Conservation (phyloP, 1,140 invertebrate species). For the Hypsibius dujardini region DNA sequence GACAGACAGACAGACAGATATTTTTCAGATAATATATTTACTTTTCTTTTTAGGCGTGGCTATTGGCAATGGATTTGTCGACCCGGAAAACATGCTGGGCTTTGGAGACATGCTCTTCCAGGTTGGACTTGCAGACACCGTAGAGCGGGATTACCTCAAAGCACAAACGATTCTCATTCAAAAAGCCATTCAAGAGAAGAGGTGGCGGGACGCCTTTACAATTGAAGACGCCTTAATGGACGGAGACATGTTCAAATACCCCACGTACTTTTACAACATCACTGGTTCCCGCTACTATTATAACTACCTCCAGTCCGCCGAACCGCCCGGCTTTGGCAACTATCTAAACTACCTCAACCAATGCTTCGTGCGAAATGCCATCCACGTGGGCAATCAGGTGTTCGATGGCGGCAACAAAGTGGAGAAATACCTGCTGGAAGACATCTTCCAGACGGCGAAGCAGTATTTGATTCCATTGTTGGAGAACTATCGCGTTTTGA, state of each 20-base stretch:
- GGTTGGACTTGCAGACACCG: conserved; percentile 53
- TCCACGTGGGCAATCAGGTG: conserved; percentile 60
- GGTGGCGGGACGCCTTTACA: conserved; percentile 47
- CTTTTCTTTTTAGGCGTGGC: conserved; percentile 38
- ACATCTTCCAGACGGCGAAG: conserved; percentile 64
- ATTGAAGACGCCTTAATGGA: conserved; percentile 53
- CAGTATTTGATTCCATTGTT: conserved; percentile 25
- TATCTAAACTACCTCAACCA: conserved; percentile 32
- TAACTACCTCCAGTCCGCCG: conserved; percentile 50
- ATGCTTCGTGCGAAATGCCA: conserved; percentile 43
- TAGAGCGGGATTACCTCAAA: conserved; percentile 42
- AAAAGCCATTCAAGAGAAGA: conserved; percentile 40
- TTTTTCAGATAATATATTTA: no score
- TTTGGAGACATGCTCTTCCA: conserved; percentile 66
- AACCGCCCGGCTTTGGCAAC: conserved; percentile 34
- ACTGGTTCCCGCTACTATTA: conserved; percentile 60
- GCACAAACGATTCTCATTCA: conserved; percentile 40
- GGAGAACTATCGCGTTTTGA: conserved; percentile 20
- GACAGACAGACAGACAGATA: no score
- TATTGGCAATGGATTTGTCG: conserved; percentile 66
- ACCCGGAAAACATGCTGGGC: conserved; percentile 55
- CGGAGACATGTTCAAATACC: conserved; percentile 43
- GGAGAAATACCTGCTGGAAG: conserved; percentile 47
- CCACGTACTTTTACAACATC: conserved; percentile 52
- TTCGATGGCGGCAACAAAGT: conserved; percentile 44